These are phyloP conservation scores for Chloroceryle aenea DNA, from an alignment of 2,113 vertebrate species.

Conservation along the genomic window DNA sequence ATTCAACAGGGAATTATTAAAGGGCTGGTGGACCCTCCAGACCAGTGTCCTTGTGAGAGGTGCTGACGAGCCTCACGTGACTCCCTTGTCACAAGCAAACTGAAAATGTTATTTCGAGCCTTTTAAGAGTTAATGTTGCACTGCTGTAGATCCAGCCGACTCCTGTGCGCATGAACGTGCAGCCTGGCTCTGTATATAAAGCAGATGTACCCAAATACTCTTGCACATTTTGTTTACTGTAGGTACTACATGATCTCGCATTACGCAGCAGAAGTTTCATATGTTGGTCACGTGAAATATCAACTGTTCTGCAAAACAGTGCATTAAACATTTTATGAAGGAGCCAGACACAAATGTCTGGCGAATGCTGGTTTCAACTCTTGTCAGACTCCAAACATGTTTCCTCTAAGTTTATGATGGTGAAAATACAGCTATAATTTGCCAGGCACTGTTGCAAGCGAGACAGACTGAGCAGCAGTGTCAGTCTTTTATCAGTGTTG, in stretches of 20 bases:
- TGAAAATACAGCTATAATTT: slow-evolving; percentile 51
- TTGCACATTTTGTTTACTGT: slow-evolving; percentile 16
- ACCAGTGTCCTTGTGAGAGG: not conserved
- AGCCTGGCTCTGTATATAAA: not conserved
- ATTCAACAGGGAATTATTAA: not conserved
- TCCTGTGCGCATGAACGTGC: fast-evolving
- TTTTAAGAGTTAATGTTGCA: not conserved
- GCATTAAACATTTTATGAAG: slow-evolving; percentile 33
- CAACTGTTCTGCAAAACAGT: slow-evolving; percentile 17
- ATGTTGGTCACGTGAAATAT: not conserved
- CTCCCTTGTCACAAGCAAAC: not conserved
- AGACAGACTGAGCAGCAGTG: slow-evolving; percentile 13
- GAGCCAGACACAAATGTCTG: not conserved
- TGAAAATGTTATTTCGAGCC: not conserved
- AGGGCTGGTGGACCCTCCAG: not conserved
- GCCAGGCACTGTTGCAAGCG: slow-evolving; percentile 8
- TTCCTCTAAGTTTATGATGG: slow-evolving; percentile 49
- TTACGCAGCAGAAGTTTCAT: not conserved
- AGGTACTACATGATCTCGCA: not conserved
- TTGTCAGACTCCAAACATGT: slow-evolving; percentile 45
- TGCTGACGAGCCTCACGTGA: not conserved
- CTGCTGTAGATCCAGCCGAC: not conserved
- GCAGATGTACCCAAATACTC: slow-evolving; percentile 51
- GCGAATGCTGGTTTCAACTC: not conserved
- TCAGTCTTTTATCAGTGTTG: slow-evolving; percentile 63